phyloP scores from a whole-genome alignment of 2,888 invertebrate species.

The Conus canariensis region DNA sequence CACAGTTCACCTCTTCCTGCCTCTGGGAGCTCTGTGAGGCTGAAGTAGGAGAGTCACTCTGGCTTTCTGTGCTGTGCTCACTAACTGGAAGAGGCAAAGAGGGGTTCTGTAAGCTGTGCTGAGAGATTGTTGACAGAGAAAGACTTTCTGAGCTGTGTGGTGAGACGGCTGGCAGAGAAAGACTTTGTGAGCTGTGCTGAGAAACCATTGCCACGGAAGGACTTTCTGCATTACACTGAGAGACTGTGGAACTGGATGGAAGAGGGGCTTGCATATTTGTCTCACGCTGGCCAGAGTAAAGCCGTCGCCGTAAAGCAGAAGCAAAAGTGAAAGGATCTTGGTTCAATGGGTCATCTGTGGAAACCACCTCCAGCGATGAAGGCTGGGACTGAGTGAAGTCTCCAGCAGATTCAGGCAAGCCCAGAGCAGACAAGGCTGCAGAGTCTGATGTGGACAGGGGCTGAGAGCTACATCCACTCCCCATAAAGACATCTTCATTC shows the following conservation, averaged over 20 bases:
- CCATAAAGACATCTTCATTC: constrained; percentile 35
- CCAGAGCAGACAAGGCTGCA: not conserved
- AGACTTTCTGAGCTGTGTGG: too few relatives aligned
- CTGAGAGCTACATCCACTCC: not conserved
- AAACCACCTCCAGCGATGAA: too few relatives aligned
- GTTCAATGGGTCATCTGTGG: too few relatives aligned
- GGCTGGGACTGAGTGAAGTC: constrained; percentile 29
- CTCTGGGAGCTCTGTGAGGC: not conserved
- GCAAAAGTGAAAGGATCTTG: not conserved
- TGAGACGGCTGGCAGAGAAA: too few relatives aligned
- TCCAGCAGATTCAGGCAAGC: not conserved
- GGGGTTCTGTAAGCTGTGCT: too few relatives aligned
- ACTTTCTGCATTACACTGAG: too few relatives aligned
- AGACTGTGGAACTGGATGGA: not conserved
- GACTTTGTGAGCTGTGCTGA: too few relatives aligned
- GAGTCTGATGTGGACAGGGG: not conserved
- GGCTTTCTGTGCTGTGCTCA: not conserved
- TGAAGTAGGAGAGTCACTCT: not conserved
- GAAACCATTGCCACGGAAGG: too few relatives aligned
- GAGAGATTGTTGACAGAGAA: too few relatives aligned
- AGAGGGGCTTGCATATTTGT: not conserved
- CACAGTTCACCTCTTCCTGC: not conserved
- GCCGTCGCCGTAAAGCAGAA: not conserved
- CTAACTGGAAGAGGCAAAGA: not conserved
- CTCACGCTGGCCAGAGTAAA: not conserved